phyloP scores from a whole-genome alignment of 2,888 invertebrate genomes.

The Aleiodes alternator region DNA sequence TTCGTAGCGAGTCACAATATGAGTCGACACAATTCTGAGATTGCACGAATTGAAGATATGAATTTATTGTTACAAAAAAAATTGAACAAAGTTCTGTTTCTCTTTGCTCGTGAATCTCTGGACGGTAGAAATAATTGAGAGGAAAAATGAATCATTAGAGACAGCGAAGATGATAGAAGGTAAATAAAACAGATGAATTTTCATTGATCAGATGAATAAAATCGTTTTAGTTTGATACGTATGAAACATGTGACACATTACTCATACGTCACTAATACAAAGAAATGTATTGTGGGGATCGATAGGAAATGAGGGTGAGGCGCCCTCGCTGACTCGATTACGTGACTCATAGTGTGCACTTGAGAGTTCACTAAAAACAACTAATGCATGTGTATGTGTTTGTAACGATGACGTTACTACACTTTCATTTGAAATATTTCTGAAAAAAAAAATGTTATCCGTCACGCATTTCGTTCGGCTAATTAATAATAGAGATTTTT shows the following conservation, averaged over 20 bases:
- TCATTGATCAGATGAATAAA: slow-evolving; percentile 12
- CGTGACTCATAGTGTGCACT: slow-evolving; percentile 70
- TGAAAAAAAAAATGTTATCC: slow-evolving; percentile 1
- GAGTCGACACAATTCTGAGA: slow-evolving; percentile 26
- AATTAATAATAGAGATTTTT: not conserved
- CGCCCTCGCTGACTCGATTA: slow-evolving; percentile 63
- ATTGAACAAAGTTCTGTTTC: no score
- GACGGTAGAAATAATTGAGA: no score
- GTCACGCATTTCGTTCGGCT: not conserved
- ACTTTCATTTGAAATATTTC: slow-evolving; percentile 14
- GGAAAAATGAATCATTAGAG: no score
- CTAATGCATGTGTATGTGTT: slow-evolving; percentile 46
- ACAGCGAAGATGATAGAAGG: no score
- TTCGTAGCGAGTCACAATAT: slow-evolving; percentile 29
- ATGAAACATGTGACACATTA: slow-evolving; percentile 32
- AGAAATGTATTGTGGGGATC: slow-evolving; percentile 60
- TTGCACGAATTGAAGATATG: slow-evolving; percentile 24
- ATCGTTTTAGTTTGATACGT: not conserved
- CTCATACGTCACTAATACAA: slow-evolving; percentile 38
- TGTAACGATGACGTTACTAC: slow-evolving; percentile 1
- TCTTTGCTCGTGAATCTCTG: no score
- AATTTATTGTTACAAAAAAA: not conserved
- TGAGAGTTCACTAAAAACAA: slow-evolving; percentile 55
- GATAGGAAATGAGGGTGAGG: slow-evolving; percentile 62
- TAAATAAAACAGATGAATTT: no score